Conservation (phyloP, 1,140 invertebrate species). For the Drosophila erecta region DNA sequence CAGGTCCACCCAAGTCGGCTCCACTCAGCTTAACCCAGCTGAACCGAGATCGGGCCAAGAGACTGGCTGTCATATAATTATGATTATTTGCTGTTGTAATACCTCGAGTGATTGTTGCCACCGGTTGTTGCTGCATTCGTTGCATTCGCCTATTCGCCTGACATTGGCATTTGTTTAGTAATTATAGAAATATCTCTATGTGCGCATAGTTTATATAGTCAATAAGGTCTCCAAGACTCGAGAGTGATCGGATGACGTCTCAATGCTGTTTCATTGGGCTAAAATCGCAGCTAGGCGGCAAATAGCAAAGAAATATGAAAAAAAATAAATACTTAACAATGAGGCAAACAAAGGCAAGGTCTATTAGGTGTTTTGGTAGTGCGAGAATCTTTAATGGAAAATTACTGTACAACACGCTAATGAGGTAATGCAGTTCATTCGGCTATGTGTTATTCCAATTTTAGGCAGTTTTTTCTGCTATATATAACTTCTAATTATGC, state of each 20-base stretch:
- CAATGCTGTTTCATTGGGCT: constrained; percentile 60
- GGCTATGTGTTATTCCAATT: not conserved
- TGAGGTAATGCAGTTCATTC: not conserved
- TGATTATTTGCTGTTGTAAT: constrained; percentile 59
- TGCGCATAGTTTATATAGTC: constrained; percentile 55
- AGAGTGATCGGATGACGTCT: constrained; percentile 60
- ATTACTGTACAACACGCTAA: not conserved
- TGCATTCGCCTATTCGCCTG: constrained; percentile 47
- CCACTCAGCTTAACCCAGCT: constrained; percentile 7
- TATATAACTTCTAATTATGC: no score
- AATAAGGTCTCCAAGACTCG: constrained; percentile 58
- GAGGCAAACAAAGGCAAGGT: constrained; percentile 36
- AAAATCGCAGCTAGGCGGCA: constrained; percentile 16
- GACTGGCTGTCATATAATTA: constrained; percentile 56
- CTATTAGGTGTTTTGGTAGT: constrained; percentile 11
- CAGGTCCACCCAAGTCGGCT: constrained; percentile 1
- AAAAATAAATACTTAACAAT: constrained; percentile 14
- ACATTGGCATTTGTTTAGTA: constrained; percentile 76
- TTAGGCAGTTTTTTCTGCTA: no score
- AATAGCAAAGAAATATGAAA: constrained; percentile 30
- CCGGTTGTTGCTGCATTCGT: constrained; percentile 8
- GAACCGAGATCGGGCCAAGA: constrained; percentile 42
- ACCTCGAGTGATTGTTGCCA: constrained; percentile 45
- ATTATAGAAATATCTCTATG: constrained; percentile 69
- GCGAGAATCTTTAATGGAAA: constrained; percentile 13